Evolutionary conservation across 2,113 vertebrate genomes (phyloP).

Genomic region (Oxyura jamaicensis): DNA sequence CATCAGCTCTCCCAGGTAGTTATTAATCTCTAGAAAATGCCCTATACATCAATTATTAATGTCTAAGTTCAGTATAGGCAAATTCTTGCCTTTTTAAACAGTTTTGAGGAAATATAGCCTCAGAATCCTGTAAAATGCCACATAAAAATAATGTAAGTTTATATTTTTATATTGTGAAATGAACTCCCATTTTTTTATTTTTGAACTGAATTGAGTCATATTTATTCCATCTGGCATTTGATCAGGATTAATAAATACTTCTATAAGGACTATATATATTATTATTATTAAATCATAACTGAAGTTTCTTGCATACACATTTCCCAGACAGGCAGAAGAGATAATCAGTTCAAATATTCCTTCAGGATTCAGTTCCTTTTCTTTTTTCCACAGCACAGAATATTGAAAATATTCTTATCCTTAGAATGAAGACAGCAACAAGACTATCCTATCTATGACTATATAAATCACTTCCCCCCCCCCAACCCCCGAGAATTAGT

Average conservation of each 20-base stretch:
- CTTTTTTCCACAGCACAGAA: not conserved
- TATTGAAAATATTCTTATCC: not conserved
- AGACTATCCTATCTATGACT: not conserved
- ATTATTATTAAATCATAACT: not conserved
- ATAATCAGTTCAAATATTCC: not conserved
- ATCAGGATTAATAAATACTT: not conserved
- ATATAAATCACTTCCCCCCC: not conserved
- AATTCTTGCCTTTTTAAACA: not conserved
- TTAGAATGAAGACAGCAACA: not conserved
- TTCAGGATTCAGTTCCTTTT: not conserved
- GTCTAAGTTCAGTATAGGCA: constrained; percentile 14
- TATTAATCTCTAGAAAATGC: constrained; percentile 69
- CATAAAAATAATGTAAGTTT: not conserved
- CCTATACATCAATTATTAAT: constrained; percentile 58
- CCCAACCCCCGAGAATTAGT: not conserved
- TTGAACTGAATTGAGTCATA: not conserved
- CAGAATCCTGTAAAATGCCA: not conserved
- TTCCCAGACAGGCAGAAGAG: not conserved
- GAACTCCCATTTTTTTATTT: not conserved
- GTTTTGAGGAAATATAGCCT: not conserved
- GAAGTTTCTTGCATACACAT: not conserved
- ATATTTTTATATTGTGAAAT: not conserved
- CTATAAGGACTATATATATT: not conserved
- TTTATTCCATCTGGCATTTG: not conserved
- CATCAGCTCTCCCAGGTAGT: constrained; percentile 56